phyloP scores from a whole-genome alignment of 2,888 invertebrate species.

The Patella ulyssiponensis region DNA sequence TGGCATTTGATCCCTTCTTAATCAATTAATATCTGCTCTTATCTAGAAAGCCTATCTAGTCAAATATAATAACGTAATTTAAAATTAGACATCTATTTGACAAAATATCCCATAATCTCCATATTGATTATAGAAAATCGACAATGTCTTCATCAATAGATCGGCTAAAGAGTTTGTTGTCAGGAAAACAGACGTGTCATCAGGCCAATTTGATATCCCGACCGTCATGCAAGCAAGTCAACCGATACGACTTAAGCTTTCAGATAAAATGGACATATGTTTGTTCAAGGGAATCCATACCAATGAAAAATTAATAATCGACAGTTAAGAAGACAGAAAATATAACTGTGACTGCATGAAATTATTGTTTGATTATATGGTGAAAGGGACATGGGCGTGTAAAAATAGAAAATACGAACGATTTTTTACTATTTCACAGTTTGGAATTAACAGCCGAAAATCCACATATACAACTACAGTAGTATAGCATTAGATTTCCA shows the following conservation, averaged over 20 bases:
- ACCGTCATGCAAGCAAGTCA: slow-evolving; percentile 5
- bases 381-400: too few species aligned
- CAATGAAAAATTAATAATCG: slow-evolving; percentile 5
- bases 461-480: too few species aligned
- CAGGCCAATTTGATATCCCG: neutral
- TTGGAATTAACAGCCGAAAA: too few species aligned
- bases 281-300: neutral
- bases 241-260: neutral
- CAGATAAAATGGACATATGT: neutral
- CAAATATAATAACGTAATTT: too few species aligned
- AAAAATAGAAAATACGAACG: too few species aligned
- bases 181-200: neutral
- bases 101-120: too few species aligned
- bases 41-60: too few species aligned
- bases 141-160: neutral
- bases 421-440: too few species aligned
- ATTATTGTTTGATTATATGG: neutral
- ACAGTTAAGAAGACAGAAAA: neutral
- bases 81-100: too few species aligned
- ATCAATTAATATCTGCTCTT: too few species aligned
- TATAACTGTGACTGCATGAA: neutral
- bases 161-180: neutral
- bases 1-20: too few species aligned
- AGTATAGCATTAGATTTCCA: too few species aligned
- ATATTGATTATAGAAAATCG: slow-evolving; percentile 1